Conservation (phyloP, 2,888 invertebrate species). For the Cheilosia vulpina region DNA sequence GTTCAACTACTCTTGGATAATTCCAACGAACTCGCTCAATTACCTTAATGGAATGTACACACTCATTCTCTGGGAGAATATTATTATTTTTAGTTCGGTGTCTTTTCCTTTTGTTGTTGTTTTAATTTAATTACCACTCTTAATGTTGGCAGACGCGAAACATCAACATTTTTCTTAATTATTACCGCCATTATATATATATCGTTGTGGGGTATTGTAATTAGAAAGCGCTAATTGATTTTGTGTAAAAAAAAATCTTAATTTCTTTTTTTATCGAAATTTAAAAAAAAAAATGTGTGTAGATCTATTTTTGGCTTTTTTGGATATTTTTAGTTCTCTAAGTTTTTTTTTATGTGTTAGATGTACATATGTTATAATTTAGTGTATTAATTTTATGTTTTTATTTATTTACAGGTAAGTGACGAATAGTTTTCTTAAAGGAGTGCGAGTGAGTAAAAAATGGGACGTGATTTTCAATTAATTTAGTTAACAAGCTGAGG, state of each 20-base stretch:
- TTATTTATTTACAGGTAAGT: constrained; percentile 29
- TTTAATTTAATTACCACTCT: constrained; percentile 7
- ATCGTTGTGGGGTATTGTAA: constrained; percentile 12
- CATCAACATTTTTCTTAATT: neutral
- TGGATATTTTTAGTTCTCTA: no score
- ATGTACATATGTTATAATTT: neutral
- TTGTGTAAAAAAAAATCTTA: neutral
- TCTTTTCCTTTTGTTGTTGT: no score
- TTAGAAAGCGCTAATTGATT: constrained; percentile 46
- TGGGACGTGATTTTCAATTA: no score
- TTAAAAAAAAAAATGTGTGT: constrained; percentile 2
- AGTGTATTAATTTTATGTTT: neutral
- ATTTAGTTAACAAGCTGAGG: no score
- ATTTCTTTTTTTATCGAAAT: constrained; percentile 11
- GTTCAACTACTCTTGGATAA: constrained; percentile 21
- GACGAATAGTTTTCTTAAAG: neutral
- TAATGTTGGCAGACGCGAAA: constrained; percentile 22
- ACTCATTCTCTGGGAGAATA: neutral
- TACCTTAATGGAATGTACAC: constrained; percentile 43
- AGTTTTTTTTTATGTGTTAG: no score
- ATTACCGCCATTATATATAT: constrained; percentile 2
- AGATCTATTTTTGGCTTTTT: neutral
- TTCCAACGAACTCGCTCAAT: constrained; percentile 48
- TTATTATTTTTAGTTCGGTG: constrained; percentile 14
- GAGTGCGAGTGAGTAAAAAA: constrained; percentile 1